These are phyloP conservation scores for Charina bottae DNA, from an alignment of 2,113 vertebrate species.

Conservation along the genomic window DNA sequence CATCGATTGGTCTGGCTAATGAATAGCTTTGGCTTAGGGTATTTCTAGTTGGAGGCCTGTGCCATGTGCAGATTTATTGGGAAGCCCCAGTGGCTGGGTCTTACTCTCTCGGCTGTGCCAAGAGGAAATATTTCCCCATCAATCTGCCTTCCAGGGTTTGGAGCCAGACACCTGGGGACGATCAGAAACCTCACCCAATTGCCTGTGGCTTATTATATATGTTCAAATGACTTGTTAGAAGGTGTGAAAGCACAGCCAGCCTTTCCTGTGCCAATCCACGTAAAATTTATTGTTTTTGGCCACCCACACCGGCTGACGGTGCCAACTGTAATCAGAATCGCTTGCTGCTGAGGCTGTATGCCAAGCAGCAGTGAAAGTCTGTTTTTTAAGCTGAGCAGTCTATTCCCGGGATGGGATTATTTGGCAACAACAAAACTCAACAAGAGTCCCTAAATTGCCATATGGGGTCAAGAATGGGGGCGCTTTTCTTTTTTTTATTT, in stretches of 20 bases:
- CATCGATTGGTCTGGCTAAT: slow-evolving; percentile 46
- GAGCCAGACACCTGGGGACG: not conserved
- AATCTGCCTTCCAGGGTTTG: not conserved
- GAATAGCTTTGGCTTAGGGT: slow-evolving; percentile 37
- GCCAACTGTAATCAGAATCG: not conserved
- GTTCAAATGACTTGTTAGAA: not conserved
- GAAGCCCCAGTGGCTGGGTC: not conserved
- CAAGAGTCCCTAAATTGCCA: not conserved
- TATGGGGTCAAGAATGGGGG: not conserved
- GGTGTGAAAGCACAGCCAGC: not conserved
- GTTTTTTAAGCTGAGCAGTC: not conserved
- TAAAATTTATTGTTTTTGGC: slow-evolving; percentile 22
- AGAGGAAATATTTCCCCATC: slow-evolving; percentile 11
- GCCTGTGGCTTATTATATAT: not conserved
- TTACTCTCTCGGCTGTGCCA: not conserved
- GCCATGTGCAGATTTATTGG: slow-evolving; percentile 37
- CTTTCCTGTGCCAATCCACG: not conserved
- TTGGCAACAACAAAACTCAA: not conserved
- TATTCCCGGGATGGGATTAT: not conserved
- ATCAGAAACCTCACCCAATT: not conserved
- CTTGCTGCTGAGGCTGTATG: not conserved
- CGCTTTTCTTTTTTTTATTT: not conserved
- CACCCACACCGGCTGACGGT: not conserved
- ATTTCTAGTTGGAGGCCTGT: slow-evolving; percentile 18
- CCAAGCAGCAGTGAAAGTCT: not conserved